A percentile compares a stretch with the other conserved stretches of the same genome.
These are phyloP conservation scores for Drosophila carrolli DNA, from an alignment of 1,140 invertebrate genomes.

Conservation along the genomic window DNA sequence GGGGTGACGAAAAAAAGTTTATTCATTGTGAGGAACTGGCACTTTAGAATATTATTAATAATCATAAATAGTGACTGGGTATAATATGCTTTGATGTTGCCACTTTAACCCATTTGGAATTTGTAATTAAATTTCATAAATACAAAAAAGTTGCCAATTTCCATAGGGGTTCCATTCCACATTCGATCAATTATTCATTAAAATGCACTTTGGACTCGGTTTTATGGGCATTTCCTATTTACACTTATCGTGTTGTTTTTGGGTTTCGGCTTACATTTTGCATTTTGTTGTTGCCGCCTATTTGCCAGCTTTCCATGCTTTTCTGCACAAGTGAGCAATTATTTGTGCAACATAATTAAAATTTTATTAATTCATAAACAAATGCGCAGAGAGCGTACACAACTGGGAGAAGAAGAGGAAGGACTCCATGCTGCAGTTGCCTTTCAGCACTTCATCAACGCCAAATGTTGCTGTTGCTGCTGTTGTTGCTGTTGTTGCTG, in stretches of 20 bases:
- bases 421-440: slow-evolving; percentile 45
- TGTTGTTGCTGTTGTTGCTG: slow-evolving; percentile 16
- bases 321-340: slow-evolving; percentile 73
- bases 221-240: slow-evolving; percentile 51
- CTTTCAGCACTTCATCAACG: slow-evolving; percentile 60
- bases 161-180: slow-evolving; percentile 17
- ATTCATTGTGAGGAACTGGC: too few relatives aligned
- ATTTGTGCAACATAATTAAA: slow-evolving; percentile 79
- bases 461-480: slow-evolving; percentile 42
- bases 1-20: not conserved
- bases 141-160: slow-evolving; percentile 5
- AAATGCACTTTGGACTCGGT: slow-evolving; percentile 43
- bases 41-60: too few relatives aligned
- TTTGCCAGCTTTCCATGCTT: slow-evolving; percentile 31
- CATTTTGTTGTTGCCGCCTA: slow-evolving; percentile 22
- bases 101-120: not conserved
- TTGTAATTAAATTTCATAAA: slow-evolving; percentile 28
- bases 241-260: slow-evolving; percentile 47
- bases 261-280: slow-evolving; percentile 36
- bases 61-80: too few relatives aligned
- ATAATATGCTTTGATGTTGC: too few relatives aligned
- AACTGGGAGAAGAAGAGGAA: slow-evolving; percentile 19
- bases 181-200: slow-evolving; percentile 51
- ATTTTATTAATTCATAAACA: slow-evolving; percentile 80
- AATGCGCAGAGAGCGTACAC: slow-evolving; percentile 54